Base-by-base conservation (phyloP, 2,888 invertebrate genomes). In the Piscicola geometra region DNA sequence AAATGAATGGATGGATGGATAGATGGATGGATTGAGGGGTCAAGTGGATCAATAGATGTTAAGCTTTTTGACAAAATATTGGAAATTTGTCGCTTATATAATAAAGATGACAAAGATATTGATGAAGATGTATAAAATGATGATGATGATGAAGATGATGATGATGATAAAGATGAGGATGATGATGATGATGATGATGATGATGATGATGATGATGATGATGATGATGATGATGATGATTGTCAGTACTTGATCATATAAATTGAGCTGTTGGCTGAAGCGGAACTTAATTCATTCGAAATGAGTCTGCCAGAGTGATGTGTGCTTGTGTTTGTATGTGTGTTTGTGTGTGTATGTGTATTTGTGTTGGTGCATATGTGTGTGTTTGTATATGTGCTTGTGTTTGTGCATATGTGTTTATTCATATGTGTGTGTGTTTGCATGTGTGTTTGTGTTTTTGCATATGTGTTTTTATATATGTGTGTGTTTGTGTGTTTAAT, bases 161-260 rank as follows among this genome's bases (percentile, higher is more conserved):
- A 30, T 30, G 60, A 12, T 60, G 25, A 25, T 9, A n/a, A n/a
- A n/a, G n/a, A n/a, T n/a, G n/a, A n/a, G n/a, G n/a, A n/a, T n/a
- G n/a, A n/a, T n/a, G n/a, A 33, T 68, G 68, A 68, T 68, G 32
- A 47, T 47, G 71, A 15, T 71, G 71, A 71, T 28, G 50, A 50
- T 47, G 50, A 3, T 32, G 35, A 71, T 3, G 41, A 71, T 71
- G 71, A 71, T 50, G 71, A 71, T 50, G 71, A 33, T 18, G 32
- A 1, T 30, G 69, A 30, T 30, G 33, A 3, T 32, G 30, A n/a
- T 67, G 0, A 33, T 71, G 47, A 21, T 32, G 15, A 68, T 68
- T 12, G 25, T 68, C 5, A 28, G n/a, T n/a, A 70, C 32, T 64
- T 5, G 25, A n/a, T 32, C 64, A n/a, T 30, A 30, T 64, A 32